Conservation (phyloP, 1,140 invertebrate genomes). For the Parasteatoda tepidariorum region DNA sequence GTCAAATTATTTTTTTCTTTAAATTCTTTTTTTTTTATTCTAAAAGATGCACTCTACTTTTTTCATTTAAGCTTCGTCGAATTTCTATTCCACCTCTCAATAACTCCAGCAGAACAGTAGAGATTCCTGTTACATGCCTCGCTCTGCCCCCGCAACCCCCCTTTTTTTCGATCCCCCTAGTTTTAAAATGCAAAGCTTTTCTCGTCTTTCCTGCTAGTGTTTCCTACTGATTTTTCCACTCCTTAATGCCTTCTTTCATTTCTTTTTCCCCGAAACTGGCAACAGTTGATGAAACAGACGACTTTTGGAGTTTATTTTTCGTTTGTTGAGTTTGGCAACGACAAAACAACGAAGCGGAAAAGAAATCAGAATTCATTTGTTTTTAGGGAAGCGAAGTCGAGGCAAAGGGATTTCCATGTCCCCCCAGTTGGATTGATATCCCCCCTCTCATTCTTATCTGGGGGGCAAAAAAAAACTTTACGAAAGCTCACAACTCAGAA, state of each 20-base stretch:
- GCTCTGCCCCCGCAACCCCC: too few relatives aligned
- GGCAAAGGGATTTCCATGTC: too few relatives aligned
- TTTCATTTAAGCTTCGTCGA: constrained; percentile 27
- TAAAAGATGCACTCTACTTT: not conserved
- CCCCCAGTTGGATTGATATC: too few relatives aligned
- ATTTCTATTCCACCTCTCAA: constrained; percentile 5
- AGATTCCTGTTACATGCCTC: not conserved
- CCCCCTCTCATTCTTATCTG: too few relatives aligned
- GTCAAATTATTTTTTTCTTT: not conserved
- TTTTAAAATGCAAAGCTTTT: constrained; percentile 32
- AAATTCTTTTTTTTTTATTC: not conserved
- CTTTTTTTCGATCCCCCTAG: not conserved
- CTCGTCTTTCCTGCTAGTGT: not conserved
- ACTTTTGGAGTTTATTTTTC: not conserved
- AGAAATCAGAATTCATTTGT: constrained; percentile 29
- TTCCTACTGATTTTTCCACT: not conserved
- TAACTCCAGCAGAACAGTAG: not conserved
- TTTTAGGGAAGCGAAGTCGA: not conserved
- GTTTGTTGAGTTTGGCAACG: not conserved
- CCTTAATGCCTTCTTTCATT: constrained; percentile 1
- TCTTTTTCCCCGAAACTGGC: not conserved
- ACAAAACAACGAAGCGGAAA: not conserved
- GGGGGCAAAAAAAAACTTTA: too few relatives aligned
- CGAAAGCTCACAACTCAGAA: too few relatives aligned
- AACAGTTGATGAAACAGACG: not conserved